These are phyloP conservation scores for Eulemur macaco DNA, from an alignment of 2,113 vertebrate genomes.

Conservation along the genomic window DNA sequence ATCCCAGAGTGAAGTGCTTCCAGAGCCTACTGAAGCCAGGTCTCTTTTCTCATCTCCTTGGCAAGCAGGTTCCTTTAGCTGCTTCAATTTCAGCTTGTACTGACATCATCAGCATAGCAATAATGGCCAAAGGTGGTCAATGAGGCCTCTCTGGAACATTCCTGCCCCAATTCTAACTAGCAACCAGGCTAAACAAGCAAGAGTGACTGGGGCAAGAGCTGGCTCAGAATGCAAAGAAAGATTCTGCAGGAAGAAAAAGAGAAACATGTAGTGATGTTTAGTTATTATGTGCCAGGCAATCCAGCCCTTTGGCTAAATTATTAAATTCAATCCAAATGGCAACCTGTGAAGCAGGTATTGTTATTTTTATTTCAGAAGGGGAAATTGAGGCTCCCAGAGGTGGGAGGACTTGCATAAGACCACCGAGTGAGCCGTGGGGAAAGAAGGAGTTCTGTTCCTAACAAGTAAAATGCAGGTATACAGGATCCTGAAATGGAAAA, in stretches of 20 bases:
- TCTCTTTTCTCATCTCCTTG: not conserved
- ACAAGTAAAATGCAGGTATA: not conserved
- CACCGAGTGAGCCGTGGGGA: not conserved
- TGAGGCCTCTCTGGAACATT: constrained; percentile 23
- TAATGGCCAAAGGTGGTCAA: not conserved
- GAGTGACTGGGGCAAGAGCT: not conserved
- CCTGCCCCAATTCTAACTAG: not conserved
- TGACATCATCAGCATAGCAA: not conserved
- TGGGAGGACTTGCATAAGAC: not conserved
- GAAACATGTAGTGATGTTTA: not conserved
- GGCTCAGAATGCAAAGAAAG: not conserved
- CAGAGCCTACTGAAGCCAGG: not conserved
- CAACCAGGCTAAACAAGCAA: not conserved
- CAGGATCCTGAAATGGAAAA: not conserved
- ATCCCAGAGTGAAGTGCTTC: not conserved
- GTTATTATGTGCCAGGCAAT: not conserved
- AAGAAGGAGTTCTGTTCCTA: not conserved
- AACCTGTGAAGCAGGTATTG: not conserved
- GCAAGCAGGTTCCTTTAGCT: not conserved
- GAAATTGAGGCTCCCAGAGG: not conserved
- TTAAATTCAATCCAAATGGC: not conserved
- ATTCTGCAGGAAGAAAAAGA: not conserved
- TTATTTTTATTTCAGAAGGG: constrained; percentile 12
- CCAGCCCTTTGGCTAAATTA: not conserved
- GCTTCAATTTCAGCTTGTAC: not conserved